phyloP scores from a whole-genome alignment of 2,113 vertebrate genomes.

The Mirza zaza region DNA sequence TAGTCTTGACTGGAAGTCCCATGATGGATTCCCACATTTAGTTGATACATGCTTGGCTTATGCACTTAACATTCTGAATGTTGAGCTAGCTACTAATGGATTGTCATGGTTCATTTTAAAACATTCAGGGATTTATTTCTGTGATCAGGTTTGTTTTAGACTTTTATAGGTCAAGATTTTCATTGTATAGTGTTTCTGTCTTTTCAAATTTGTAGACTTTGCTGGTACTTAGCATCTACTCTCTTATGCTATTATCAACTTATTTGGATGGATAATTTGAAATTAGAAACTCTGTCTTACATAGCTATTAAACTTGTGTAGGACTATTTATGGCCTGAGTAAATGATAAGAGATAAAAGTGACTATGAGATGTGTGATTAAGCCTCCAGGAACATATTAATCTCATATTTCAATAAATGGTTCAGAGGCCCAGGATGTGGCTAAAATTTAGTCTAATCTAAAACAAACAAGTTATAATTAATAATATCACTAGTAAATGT shows the following conservation, averaged over 20 bases:
- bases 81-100: not conserved
- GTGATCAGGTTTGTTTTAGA: constrained; percentile 40
- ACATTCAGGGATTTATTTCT: constrained; percentile 35
- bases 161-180: constrained; percentile 42
- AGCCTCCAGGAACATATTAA: not conserved
- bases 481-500: not conserved
- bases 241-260: not conserved
- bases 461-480: constrained; percentile 38
- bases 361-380: not conserved
- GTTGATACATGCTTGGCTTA: not conserved
- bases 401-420: not conserved
- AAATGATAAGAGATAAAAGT: constrained; percentile 12
- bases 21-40: not conserved
- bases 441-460: constrained; percentile 22
- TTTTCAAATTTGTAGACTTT: constrained; percentile 13
- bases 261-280: constrained; percentile 1
- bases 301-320: not conserved
- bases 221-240: not conserved
- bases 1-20: not conserved
- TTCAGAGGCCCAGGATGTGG: not conserved
- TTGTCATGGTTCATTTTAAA: constrained; percentile 50
- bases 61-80: not conserved
- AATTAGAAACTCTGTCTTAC: constrained; percentile 19
- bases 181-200: not conserved
- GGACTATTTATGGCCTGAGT: not conserved